Conservation (phyloP, 2,797 vertebrate species). For the Cygnus olor region DNA sequence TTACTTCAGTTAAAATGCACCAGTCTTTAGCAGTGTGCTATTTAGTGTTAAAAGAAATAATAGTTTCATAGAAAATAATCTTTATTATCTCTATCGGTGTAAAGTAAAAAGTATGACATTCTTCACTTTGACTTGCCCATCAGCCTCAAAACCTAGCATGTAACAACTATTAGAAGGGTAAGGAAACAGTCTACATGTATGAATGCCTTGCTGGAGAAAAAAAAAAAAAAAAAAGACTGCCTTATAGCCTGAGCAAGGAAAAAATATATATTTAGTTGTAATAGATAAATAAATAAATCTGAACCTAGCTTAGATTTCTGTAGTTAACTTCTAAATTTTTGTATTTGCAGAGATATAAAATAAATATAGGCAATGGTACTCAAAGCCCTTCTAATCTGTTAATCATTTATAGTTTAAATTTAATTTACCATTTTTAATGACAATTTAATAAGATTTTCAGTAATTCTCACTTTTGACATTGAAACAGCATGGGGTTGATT, state of each 20-base stretch:
- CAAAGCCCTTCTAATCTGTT: slow-evolving; percentile 32
- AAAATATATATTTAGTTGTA: background rate
- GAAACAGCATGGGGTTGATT: slow-evolving; percentile 59
- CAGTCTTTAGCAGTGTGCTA: background rate
- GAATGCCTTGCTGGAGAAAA: background rate
- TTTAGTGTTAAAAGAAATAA: background rate
- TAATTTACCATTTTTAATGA: slow-evolving; percentile 37
- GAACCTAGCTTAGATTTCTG: background rate
- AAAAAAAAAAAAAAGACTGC: background rate
- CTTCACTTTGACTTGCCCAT: background rate
- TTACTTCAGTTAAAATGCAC: background rate
- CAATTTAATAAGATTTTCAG: slow-evolving; percentile 40
- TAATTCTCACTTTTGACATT: slow-evolving; percentile 57
- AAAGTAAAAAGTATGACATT: background rate
- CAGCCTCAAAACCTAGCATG: background rate
- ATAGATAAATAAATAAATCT: background rate
- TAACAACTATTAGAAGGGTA: background rate
- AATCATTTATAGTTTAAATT: slow-evolving; percentile 18
- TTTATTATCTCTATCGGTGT: background rate
- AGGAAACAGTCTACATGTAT: background rate
- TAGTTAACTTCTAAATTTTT: background rate
- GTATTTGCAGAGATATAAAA: background rate
- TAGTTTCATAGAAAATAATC: background rate
- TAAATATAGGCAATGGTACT: background rate
- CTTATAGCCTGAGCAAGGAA: background rate